Evolutionary conservation across 2,888 invertebrate species (phyloP).

Genomic region (Balanococcus diminutus): DNA sequence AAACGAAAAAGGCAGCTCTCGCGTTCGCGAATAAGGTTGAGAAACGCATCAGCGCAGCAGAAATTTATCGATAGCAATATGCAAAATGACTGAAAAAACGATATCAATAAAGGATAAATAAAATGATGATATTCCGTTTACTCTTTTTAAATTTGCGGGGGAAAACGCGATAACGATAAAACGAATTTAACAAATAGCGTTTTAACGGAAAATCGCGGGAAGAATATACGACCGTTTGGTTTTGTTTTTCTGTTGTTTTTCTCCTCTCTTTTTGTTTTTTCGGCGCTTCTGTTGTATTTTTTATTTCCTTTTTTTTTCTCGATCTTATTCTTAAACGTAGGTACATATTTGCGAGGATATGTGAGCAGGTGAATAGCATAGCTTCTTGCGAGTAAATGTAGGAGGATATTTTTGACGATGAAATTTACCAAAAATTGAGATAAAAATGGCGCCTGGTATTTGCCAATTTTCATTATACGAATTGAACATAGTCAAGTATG

Average conservation of each 20-base stretch:
- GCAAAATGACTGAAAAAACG: conserved; percentile 53
- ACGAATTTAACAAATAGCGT: conserved; percentile 52
- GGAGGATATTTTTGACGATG: background rate
- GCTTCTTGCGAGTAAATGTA: background rate
- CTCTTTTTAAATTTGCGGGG: conserved; percentile 42
- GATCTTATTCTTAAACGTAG: too few species aligned
- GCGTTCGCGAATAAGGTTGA: background rate
- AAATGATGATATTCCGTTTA: conserved; percentile 51
- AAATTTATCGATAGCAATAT: conserved; percentile 53
- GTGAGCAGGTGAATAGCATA: background rate
- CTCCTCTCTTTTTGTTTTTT: too few species aligned
- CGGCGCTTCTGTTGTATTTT: background rate
- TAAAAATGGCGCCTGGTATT: background rate
- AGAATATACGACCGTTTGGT: conserved; percentile 48
- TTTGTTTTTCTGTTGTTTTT: background rate
- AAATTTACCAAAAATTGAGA: background rate
- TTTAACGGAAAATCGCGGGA: conserved; percentile 47
- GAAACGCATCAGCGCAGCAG: conserved; percentile 21
- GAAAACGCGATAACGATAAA: conserved; percentile 50
- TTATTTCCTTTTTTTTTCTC: background rate
- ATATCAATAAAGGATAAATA: conserved; percentile 54
- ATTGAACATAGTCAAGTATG: background rate
- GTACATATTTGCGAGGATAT: background rate
- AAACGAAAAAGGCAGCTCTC: background rate
- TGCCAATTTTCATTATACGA: background rate